Evolutionary conservation across 2,888 invertebrate species (phyloP).

Genomic region (Incurvaria masculella): DNA sequence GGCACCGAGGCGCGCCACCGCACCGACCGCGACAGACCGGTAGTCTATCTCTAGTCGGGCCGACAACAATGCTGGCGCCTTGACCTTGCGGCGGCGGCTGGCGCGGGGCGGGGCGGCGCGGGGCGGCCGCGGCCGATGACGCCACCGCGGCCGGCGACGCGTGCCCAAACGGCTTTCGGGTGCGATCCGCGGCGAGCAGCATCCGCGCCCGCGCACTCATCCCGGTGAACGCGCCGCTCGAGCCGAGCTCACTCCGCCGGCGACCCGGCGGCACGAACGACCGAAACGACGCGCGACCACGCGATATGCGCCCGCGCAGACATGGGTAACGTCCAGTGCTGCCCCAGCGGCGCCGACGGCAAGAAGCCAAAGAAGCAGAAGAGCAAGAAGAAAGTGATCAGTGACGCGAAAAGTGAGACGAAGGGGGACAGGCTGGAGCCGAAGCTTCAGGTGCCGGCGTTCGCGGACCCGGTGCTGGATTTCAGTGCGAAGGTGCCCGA

Average conservation of each 20-base stretch:
- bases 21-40: no score
- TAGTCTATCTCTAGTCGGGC: no score
- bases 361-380: constrained; percentile 37
- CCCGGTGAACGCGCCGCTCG: constrained; percentile 39
- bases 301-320: constrained; percentile 50
- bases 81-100: constrained; percentile 53
- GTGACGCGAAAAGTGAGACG: constrained; percentile 26
- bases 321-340: constrained; percentile 57
- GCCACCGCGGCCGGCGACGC: constrained; percentile 47
- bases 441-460: background rate
- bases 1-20: no score
- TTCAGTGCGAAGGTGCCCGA: background rate
- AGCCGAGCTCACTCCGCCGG: constrained; percentile 48
- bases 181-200: constrained; percentile 52
- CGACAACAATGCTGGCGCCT: constrained; percentile 48
- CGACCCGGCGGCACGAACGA: constrained; percentile 50
- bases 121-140: constrained; percentile 36
- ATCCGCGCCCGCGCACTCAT: constrained; percentile 56
- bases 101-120: constrained; percentile 32
- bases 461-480: constrained; percentile 26
- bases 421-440: constrained; percentile 13
- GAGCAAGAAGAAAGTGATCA: constrained; percentile 21
- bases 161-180: constrained; percentile 49
- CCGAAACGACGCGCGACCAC: constrained; percentile 50
- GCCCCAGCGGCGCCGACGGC: constrained; percentile 47